phyloP scores from a whole-genome alignment of 2,797 vertebrate species.

The Eulemur mongoz region DNA sequence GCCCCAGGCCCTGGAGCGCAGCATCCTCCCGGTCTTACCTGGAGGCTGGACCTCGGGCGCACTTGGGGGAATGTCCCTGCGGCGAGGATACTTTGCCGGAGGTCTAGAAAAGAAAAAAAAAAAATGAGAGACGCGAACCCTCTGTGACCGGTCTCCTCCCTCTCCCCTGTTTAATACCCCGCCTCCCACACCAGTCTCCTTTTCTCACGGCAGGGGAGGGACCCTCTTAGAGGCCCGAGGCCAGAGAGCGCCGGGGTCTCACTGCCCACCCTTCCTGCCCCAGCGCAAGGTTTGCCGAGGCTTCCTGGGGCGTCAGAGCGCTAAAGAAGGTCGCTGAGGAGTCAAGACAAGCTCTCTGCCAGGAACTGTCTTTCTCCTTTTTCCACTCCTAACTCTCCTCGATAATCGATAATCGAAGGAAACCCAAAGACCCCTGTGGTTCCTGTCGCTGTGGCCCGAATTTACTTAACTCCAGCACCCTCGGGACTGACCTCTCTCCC shows the following conservation, averaged over 20 bases:
- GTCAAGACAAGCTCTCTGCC: neutral
- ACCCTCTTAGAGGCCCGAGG: neutral
- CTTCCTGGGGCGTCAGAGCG: neutral
- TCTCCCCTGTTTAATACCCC: neutral
- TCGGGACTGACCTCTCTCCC: no score
- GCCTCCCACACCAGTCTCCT: no score
- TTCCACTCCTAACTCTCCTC: neutral
- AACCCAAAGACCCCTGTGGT: neutral
- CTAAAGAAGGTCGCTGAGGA: neutral
- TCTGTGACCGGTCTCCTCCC: neutral
- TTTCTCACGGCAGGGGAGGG: neutral
- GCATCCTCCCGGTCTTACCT: neutral
- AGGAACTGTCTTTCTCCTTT: neutral
- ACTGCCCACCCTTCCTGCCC: neutral
- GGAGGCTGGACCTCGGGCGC: neutral
- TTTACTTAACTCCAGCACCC: neutral
- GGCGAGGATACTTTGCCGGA: neutral
- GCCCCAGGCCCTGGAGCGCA: accelerated
- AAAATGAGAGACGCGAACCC: neutral
- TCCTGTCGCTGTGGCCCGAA: neutral
- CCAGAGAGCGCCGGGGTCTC: accelerated
- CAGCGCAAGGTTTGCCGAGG: neutral
- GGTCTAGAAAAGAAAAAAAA: neutral
- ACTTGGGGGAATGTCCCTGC: neutral
- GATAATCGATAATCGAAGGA: no score